Percentiles rank a stretch among this genome's conserved stretches.
phyloP scores from a whole-genome alignment of 2,797 vertebrate genomes.

The Remorina albescens region DNA sequence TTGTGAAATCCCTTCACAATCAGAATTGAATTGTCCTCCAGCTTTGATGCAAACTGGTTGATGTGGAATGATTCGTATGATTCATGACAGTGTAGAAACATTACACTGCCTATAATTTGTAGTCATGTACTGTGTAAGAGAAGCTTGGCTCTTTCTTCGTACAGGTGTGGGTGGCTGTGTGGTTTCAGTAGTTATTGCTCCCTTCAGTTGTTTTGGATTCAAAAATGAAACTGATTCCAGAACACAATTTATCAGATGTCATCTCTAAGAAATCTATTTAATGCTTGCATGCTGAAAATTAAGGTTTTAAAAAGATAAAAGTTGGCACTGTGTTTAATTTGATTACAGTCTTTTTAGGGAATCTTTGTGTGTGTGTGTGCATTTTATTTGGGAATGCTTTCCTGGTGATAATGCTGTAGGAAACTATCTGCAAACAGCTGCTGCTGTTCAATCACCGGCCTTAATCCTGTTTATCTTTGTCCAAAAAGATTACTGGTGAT shows the following conservation, averaged over 20 bases:
- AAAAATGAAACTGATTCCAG: neutral
- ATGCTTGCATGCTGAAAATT: constrained; percentile 31
- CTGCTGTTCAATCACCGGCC: constrained; percentile 38
- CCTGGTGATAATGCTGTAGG: constrained; percentile 22
- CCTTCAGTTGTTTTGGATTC: constrained; percentile 28
- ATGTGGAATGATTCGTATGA: constrained; percentile 23
- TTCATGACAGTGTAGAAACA: neutral
- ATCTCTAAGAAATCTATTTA: constrained; percentile 18
- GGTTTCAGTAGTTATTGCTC: neutral
- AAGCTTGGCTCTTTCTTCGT: constrained; percentile 29
- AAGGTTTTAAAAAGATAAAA: constrained; percentile 34
- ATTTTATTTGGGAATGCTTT: constrained; percentile 41
- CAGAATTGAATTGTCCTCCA: constrained; percentile 21
- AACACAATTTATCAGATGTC: constrained; percentile 8
- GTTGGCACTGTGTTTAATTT: neutral
- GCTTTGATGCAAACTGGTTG: constrained; percentile 13
- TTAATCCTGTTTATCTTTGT: constrained; percentile 47
- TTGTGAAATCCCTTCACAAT: constrained; percentile 33
- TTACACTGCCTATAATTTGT: constrained; percentile 4
- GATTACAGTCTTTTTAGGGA: constrained; percentile 24
- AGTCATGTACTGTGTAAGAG: neutral
- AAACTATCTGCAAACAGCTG: constrained; percentile 46
- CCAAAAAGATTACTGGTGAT: constrained; percentile 30
- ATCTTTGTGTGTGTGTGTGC: constrained; percentile 6
- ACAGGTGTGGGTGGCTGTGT: constrained; percentile 11